Percentiles rank a stretch among this genome's conserved stretches.
phyloP scores from a whole-genome alignment of 1,140 invertebrate genomes.

The Medauroidea extradentata region DNA sequence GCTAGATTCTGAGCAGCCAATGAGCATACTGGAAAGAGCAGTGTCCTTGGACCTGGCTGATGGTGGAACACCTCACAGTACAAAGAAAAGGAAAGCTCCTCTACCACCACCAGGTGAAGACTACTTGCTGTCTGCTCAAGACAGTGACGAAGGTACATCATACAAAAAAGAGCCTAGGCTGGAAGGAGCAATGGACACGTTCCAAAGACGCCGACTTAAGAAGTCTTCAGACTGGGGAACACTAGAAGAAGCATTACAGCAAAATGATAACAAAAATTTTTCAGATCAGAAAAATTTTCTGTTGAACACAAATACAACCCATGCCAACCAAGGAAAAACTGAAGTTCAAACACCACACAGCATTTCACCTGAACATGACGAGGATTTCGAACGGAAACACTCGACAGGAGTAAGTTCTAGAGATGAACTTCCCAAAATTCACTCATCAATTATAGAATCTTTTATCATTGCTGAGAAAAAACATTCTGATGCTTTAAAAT shows the following conservation, averaged over 20 bases:
- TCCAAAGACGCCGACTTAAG: conserved; percentile 61
- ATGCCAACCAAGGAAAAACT: conserved; percentile 24
- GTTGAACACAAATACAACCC: conserved; percentile 23
- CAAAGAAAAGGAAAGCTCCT: conserved; percentile 63
- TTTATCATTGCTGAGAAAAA: no score
- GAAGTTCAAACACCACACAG: background rate
- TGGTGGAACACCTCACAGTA: conserved; percentile 52
- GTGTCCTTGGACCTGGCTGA: conserved; percentile 77
- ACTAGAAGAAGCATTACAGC: conserved; percentile 66
- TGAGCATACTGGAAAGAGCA: conserved; percentile 67
- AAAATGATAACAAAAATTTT: conserved; percentile 16
- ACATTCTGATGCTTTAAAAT: no score
- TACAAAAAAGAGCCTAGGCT: conserved; percentile 55
- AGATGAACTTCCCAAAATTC: no score
- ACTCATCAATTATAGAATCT: no score
- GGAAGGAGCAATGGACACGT: conserved; percentile 59
- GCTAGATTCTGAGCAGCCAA: conserved; percentile 52
- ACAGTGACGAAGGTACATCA: conserved; percentile 30
- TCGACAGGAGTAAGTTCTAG: no score
- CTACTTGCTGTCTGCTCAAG: conserved; percentile 24
- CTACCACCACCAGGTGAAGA: conserved; percentile 47
- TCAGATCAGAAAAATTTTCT: conserved; percentile 17
- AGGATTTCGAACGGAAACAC: no score
- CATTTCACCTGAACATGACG: no score
- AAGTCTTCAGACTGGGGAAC: conserved; percentile 72